Evolutionary conservation across 2,797 vertebrate genomes (phyloP), one percentile per base, ranked within the genome.

Genomic region (Myiothlypis coronata): DNA sequence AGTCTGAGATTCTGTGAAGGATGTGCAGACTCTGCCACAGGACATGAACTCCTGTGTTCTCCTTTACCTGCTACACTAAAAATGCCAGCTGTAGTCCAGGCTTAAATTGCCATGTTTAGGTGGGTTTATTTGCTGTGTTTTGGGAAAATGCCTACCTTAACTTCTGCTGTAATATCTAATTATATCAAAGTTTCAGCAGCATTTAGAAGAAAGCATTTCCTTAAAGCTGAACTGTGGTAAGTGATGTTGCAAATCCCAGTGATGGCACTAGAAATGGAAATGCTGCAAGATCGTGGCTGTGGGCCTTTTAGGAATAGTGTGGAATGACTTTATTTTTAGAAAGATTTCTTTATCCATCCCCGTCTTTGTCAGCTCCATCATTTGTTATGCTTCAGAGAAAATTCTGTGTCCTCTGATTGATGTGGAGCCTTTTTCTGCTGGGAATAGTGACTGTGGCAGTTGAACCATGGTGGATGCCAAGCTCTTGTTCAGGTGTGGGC

Each of bases 361-460:
- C 27, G 3, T 78, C 37, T 76, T 61, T 75, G 35, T 49, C 75
- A 60, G 34, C 24, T 49, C 11, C 34, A 11, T 69, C 8, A 2
- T 46, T 65, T 37, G 43, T 56, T 61, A 23, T 1, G 1, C 28
- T 26, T 75, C 61, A 53, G 24, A 71, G 49, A 61, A 49, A 50
- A 39, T 23, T 26, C 11, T 12, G 26, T 71, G n/a, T 53, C n/a
- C 55, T 59, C 14, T 50, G 59, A 46, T 24, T 20, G 23, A 22
- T 6, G 0, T 17, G 39, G 9, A 70, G 72, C 49, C n/a, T 71
- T 59, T 64, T 85, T 30, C 20, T 67, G 35, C 44, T 65, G 70
- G 32, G 28, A 56, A 5, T 7, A 19, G 11, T 1, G 12, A 20
- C 37, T 44, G 1, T 14, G 49, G 53, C 4, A 1, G 21, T 5